These are phyloP conservation scores for Carabus problematicus DNA, from an alignment of 2,888 invertebrate species.

Conservation along the genomic window DNA sequence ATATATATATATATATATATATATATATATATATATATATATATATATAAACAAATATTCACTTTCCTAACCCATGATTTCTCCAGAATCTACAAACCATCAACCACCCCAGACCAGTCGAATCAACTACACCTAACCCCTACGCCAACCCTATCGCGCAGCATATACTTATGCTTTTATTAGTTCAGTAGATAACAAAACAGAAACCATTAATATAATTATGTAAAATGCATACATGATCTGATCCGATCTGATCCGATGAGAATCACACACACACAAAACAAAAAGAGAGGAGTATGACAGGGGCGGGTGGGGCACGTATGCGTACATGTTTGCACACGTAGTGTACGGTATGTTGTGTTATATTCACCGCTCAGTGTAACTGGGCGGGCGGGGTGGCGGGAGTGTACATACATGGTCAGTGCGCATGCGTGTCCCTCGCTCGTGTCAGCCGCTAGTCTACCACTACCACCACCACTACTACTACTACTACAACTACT, in stretches of 20 bases:
- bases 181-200: slow-evolving; percentile 56
- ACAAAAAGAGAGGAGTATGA: slow-evolving; percentile 45
- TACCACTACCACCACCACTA: slow-evolving; percentile 2
- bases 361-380: too few species aligned
- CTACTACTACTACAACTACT: neutral
- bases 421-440: too few species aligned
- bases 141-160: slow-evolving; percentile 21
- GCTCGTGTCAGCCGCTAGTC: slow-evolving; percentile 36
- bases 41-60: too few species aligned
- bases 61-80: neutral
- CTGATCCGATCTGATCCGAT: neutral
- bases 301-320: neutral
- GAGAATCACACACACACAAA: neutral
- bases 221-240: slow-evolving; percentile 50
- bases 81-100: slow-evolving; percentile 12
- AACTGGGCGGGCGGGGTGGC: too few species aligned
- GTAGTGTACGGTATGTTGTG: too few species aligned
- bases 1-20: too few species aligned
- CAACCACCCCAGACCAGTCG: slow-evolving; percentile 17
- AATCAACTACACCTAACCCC: neutral
- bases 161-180: slow-evolving; percentile 54
- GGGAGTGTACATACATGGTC: too few species aligned
- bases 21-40: too few species aligned
- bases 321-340: neutral
- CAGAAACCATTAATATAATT: slow-evolving; percentile 50